These are phyloP conservation scores for Sinotaia quadrata DNA, from an alignment of 2,888 invertebrate species.

Conservation along the genomic window DNA sequence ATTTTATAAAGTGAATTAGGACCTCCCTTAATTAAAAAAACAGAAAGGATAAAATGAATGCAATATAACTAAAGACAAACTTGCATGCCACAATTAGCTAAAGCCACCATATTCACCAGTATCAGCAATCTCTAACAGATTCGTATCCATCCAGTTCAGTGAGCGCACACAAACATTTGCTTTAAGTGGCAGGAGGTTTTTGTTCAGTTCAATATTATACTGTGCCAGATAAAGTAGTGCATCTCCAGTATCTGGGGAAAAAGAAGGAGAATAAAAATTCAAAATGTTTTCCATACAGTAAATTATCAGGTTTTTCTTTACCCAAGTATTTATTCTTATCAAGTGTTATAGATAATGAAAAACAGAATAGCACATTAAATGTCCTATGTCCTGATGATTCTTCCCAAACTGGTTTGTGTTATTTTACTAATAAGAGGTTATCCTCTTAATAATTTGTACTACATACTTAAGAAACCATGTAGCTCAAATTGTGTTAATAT, in stretches of 20 bases:
- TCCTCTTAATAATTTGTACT: too few species aligned
- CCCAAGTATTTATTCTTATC: too few species aligned
- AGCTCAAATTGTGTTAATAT: too few species aligned
- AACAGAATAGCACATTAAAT: too few species aligned
- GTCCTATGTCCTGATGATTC: too few species aligned
- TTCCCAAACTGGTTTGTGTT: too few species aligned
- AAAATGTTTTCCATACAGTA: neutral
- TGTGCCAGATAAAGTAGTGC: slow-evolving; percentile 10
- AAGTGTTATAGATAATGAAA: too few species aligned
- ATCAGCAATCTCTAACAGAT: neutral
- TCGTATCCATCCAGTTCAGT: slow-evolving; percentile 14
- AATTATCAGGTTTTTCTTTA: too few species aligned
- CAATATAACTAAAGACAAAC: neutral
- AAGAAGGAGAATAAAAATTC: neutral
- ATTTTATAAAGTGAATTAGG: too few species aligned
- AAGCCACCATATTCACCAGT: neutral
- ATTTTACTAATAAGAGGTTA: too few species aligned
- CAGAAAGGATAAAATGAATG: neutral
- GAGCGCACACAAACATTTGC: slow-evolving; percentile 11
- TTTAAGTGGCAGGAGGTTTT: neutral
- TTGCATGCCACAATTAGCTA: neutral
- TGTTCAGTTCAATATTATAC: slow-evolving; percentile 3
- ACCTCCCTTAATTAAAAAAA: too few species aligned
- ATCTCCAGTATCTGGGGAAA: slow-evolving; percentile 7
- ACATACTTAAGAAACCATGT: too few species aligned